Evolutionary conservation across 2,888 invertebrate genomes (phyloP).

Genomic region (Limnephilus rhombicus): DNA sequence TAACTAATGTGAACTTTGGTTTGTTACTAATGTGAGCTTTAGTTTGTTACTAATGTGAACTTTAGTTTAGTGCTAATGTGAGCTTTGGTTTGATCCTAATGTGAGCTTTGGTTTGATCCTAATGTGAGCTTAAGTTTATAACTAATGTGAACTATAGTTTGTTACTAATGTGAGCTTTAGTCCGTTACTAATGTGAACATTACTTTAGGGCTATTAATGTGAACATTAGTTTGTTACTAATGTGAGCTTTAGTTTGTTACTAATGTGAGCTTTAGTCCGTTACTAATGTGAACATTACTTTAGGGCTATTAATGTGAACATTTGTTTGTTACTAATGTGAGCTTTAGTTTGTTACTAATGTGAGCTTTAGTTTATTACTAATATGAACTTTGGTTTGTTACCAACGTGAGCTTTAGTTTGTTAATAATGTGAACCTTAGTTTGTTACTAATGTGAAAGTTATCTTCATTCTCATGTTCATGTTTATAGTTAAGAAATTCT

Average conservation of each 20-base stretch:
- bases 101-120: neutral
- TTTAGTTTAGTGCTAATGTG: neutral
- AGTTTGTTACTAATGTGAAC: neutral
- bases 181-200: neutral
- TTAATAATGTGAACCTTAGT: too few relatives aligned
- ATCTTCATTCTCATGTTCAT: constrained; percentile 16
- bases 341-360: too few relatives aligned
- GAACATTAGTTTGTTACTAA: neutral
- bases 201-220: neutral
- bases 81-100: neutral
- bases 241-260: too few relatives aligned
- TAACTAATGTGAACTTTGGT: neutral
- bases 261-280: too few relatives aligned
- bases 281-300: too few relatives aligned
- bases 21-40: neutral
- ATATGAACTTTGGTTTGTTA: too few relatives aligned
- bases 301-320: too few relatives aligned
- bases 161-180: neutral
- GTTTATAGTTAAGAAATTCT: constrained; percentile 6
- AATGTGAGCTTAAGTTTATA: neutral
- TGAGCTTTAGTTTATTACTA: too few relatives aligned
- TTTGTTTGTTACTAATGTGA: too few relatives aligned
- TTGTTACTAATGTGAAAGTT: neutral
- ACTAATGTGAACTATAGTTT: neutral
- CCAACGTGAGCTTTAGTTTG: too few relatives aligned